phyloP scores from a whole-genome alignment of 2,888 invertebrate species.

The Ethmia dodecea region DNA sequence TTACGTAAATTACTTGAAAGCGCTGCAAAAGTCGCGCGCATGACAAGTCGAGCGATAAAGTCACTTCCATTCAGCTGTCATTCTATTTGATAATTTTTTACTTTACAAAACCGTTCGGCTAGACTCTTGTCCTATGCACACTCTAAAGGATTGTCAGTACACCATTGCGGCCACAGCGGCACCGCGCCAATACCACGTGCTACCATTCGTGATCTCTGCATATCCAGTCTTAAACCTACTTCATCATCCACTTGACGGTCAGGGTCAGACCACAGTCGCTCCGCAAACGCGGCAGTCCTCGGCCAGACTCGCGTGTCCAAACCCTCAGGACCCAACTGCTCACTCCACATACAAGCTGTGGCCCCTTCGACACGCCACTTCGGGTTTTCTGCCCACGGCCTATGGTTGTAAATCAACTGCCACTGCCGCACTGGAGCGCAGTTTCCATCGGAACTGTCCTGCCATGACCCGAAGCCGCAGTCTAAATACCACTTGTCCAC shows the following conservation, averaged over 20 bases:
- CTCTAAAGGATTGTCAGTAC: slow-evolving; percentile 86
- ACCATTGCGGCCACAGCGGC: slow-evolving; percentile 88
- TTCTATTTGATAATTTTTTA: no score
- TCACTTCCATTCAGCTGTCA: no score
- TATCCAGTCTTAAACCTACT: slow-evolving; percentile 82
- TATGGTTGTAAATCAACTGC: slow-evolving; percentile 91
- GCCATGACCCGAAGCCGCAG: slow-evolving; percentile 92
- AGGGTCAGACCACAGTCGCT: slow-evolving; percentile 85
- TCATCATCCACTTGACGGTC: slow-evolving; percentile 70
- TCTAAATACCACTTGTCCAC: slow-evolving; percentile 94
- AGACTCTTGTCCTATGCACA: no score
- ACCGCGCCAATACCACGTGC: slow-evolving; percentile 81
- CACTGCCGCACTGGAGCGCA: slow-evolving; percentile 92
- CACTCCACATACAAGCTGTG: slow-evolving; percentile 92
- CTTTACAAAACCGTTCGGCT: no score
- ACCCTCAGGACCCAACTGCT: slow-evolving; percentile 85
- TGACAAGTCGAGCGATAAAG: no score
- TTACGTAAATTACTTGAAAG: no score
- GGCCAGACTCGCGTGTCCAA: slow-evolving; percentile 91
- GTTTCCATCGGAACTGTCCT: slow-evolving; percentile 88
- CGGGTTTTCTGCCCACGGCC: slow-evolving; percentile 79
- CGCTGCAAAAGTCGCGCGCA: no score
- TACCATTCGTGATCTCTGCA: slow-evolving; percentile 80
- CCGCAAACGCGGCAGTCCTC: slow-evolving; percentile 87
- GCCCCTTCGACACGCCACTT: slow-evolving; percentile 79